Evolutionary conservation across 2,797 vertebrate genomes (phyloP).

Genomic region (Neopelma chrysocephalum): DNA sequence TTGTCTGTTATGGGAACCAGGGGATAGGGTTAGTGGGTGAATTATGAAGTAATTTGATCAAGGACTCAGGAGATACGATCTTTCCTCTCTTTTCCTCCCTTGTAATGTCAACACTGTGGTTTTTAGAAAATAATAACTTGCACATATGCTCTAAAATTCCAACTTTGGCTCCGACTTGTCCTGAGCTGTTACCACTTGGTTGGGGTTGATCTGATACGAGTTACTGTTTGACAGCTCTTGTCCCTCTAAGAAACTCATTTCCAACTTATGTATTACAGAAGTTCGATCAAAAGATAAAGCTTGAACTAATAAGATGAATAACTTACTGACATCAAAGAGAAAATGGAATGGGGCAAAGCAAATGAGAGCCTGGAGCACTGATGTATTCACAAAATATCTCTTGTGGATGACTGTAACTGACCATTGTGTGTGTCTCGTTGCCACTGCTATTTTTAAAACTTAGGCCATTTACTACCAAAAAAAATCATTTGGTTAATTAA

Average conservation of each 20-base stretch:
- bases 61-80: slow-evolving; percentile 28
- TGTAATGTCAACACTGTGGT: slow-evolving; percentile 60
- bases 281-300: slow-evolving; percentile 23
- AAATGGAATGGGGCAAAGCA: background rate
- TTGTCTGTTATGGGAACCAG: slow-evolving; percentile 9
- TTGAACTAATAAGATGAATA: slow-evolving; percentile 23
- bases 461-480: background rate
- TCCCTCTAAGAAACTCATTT: slow-evolving; percentile 49
- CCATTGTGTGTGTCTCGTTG: background rate
- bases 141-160: slow-evolving; percentile 12
- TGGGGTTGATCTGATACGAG: background rate
- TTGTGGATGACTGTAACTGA: background rate
- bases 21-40: slow-evolving; percentile 4
- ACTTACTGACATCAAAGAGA: slow-evolving; percentile 24
- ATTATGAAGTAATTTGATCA: slow-evolving; percentile 46
- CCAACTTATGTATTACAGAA: slow-evolving; percentile 11
- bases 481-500: background rate
- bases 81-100: slow-evolving; percentile 38
- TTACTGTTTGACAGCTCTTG: slow-evolving; percentile 35
- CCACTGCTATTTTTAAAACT: background rate
- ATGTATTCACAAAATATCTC: background rate
- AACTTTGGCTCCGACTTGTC: slow-evolving; percentile 22
- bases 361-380: background rate
- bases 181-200: background rate
- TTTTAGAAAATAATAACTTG: slow-evolving; percentile 44